Base-by-base conservation (phyloP, 2,113 vertebrate genomes). In the Sinocyclocheilus anophthalmus region DNA sequence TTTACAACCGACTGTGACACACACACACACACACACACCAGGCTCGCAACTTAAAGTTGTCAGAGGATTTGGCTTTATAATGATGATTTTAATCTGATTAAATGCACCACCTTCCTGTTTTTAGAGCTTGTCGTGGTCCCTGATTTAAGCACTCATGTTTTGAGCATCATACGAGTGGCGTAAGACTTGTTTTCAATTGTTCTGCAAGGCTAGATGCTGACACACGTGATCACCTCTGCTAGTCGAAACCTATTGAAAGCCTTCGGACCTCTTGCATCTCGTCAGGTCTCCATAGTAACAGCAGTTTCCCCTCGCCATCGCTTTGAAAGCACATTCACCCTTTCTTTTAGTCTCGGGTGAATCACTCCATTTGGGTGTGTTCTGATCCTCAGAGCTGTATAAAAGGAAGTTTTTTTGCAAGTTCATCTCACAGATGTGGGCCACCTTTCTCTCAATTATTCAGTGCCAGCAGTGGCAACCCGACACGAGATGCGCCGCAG, bases 251-350 rank as follows among this genome's bases (percentile, higher is more conserved):
- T 45, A 26, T 26, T 81, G 8, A 63, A 45, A 26, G 42, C 20
- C 14, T 18, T 26, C 22, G 9, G 39, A 81, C 79, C 53, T 37
- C 4, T 20, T 6, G 77, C 55, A 16, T 57, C 55, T 42, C 42
- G 26, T 70, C 57, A 22, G 13, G 20, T 85, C 84, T 69, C 84
- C 84, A 85, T 85, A 53, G 84, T 75, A 85, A 85, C 84, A 78
- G 42, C 24, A 53, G 2, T n/a, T 24, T 5, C 13, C 10, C 39
- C n/a, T 63, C 37, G 37, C 37, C 33, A 81, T 24, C 18, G 9
- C 20, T 50, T 69, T 22, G 39, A 69, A 30, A 7, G 59, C 39
- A n/a, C n/a, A 65, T 81, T 81, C 37, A 69, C 8, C 39, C 37
- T 69, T 67, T 18, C 24, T 24, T 63, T 5, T 33, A 13, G 3